A percentile compares a stretch with the other conserved stretches of the same genome.
Conservation (phyloP, 2,888 invertebrate genomes). For the Orthosia gracilis region DNA sequence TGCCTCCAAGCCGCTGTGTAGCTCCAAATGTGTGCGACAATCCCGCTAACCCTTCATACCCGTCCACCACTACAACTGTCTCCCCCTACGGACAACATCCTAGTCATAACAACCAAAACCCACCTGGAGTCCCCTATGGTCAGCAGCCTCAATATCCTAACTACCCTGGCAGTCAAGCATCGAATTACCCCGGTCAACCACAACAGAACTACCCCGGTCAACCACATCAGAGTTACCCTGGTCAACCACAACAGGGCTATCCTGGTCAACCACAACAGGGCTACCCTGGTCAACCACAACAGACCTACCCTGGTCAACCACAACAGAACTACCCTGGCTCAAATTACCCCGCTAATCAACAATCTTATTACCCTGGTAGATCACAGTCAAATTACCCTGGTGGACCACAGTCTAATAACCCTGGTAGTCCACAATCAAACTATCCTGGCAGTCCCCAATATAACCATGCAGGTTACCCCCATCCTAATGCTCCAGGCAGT, state of each 20-base stretch:
- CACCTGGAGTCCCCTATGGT: constrained; percentile 37
- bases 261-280: constrained; percentile 15
- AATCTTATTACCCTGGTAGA: background rate
- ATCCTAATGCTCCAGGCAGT: constrained; percentile 33
- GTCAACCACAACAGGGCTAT: background rate
- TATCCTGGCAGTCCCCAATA: constrained; percentile 50
- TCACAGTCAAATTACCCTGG: constrained; percentile 4
- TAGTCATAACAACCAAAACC: constrained; percentile 14
- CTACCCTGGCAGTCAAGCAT: constrained; percentile 54
- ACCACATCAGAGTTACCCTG: constrained; percentile 22
- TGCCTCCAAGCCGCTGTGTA: constrained; percentile 78
- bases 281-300: constrained; percentile 51
- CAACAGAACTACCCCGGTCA: constrained; percentile 39
- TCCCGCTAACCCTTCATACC: constrained; percentile 30
- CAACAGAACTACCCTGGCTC: constrained; percentile 25
- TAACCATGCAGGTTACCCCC: constrained; percentile 30
- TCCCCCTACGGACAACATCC: constrained; percentile 39
- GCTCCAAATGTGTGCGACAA: constrained; percentile 80
- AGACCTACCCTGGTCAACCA: constrained; percentile 28
- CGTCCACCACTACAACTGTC: constrained; percentile 30
- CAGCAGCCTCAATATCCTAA: constrained; percentile 54
- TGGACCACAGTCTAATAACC: constrained; percentile 41
- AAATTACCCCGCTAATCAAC: constrained; percentile 34
- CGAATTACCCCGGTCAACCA: constrained; percentile 49
- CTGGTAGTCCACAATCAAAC: constrained; percentile 44